phyloP scores from a whole-genome alignment of 1,140 invertebrate genomes.

The Mactra quadrangularis region DNA sequence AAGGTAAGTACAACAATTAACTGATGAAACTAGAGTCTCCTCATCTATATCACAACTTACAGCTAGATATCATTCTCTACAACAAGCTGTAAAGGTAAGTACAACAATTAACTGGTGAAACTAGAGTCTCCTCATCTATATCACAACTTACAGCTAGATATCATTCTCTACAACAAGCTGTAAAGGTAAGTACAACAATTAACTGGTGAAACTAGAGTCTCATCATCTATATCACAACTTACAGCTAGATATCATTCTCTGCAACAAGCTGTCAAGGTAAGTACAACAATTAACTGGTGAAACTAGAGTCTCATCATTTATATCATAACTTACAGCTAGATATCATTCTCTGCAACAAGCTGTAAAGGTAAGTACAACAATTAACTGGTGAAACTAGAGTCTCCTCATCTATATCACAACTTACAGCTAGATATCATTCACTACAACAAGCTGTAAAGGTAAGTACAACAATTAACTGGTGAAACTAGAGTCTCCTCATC shows the following conservation, averaged over 20 bases:
- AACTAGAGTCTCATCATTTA: constrained; percentile 93
- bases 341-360: background rate
- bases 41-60: constrained; percentile 96
- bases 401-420: constrained; percentile 95
- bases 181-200: constrained; percentile 92
- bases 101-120: constrained; percentile 92
- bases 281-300: constrained; percentile 92
- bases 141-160: constrained; percentile 96
- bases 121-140: constrained; percentile 93
- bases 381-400: constrained; percentile 93
- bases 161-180: constrained; percentile 94
- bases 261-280: constrained; percentile 94
- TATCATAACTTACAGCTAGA: constrained; percentile 94
- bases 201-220: constrained; percentile 94
- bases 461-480: constrained; percentile 89
- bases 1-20: constrained; percentile 92
- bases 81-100: constrained; percentile 93
- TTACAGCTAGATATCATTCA: constrained; percentile 87
- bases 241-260: constrained; percentile 96
- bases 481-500: constrained; percentile 95
- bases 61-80: constrained; percentile 95
- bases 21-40: constrained; percentile 94
- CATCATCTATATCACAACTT: constrained; percentile 96
- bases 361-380: constrained; percentile 85
- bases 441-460: background rate